Conservation (phyloP, 2,113 vertebrate genomes). For the Phoenicopterus ruber region DNA sequence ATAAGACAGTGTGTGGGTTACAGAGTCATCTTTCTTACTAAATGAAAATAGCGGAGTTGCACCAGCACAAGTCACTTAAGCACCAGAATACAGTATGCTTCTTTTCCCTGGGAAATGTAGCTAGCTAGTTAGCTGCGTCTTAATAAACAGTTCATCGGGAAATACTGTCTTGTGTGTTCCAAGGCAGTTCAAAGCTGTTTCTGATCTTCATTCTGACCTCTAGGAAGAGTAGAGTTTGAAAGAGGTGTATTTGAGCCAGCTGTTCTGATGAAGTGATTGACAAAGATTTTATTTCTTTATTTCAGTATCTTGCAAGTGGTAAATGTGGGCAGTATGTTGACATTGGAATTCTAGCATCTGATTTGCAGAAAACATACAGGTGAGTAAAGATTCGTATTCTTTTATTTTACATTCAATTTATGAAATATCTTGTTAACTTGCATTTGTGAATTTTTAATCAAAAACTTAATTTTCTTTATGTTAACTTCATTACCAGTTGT, state of each 20-base stretch:
- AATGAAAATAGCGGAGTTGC: neutral
- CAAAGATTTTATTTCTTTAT: conserved; percentile 31
- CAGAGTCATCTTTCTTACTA: neutral
- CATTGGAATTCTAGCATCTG: conserved; percentile 77
- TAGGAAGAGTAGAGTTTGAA: neutral
- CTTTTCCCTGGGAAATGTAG: neutral
- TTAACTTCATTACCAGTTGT: neutral
- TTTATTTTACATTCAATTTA: neutral
- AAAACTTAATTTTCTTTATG: neutral
- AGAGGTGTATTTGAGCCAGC: neutral
- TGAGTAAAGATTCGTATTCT: conserved; percentile 38
- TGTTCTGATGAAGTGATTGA: neutral
- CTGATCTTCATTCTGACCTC: neutral
- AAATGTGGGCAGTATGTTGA: conserved; percentile 84
- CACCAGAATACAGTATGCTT: neutral
- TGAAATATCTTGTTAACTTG: neutral
- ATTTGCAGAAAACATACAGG: conserved; percentile 89
- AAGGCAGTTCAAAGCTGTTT: neutral
- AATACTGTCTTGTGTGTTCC: neutral
- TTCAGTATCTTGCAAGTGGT: conserved; percentile 84
- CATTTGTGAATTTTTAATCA: neutral
- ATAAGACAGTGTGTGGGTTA: neutral
- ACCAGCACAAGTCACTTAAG: neutral
- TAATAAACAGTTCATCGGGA: neutral
- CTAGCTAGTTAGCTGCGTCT: neutral